Percentiles rank a stretch among this genome's conserved stretches.
Conservation (phyloP, 2,113 vertebrate genomes). For the Steatornis caripensis region DNA sequence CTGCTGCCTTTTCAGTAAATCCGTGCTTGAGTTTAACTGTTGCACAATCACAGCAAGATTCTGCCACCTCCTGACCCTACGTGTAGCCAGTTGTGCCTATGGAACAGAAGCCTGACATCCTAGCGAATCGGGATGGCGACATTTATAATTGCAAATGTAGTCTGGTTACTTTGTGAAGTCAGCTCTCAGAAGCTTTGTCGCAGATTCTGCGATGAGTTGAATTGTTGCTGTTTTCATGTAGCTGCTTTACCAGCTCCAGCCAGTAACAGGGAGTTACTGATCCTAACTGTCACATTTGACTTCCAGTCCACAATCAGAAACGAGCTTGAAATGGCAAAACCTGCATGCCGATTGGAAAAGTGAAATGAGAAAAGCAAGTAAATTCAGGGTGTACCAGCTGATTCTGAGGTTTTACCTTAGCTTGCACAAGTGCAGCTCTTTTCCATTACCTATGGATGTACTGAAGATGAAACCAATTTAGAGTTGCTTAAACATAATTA, state of each 20-base stretch:
- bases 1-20: not conserved
- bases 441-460: not conserved
- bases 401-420: not conserved
- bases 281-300: not conserved
- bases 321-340: not conserved
- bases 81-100: not conserved
- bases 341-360: not conserved
- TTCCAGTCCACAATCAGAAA: not conserved
- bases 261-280: not conserved
- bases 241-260: not conserved
- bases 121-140: accelerated
- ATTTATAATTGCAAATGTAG: not conserved
- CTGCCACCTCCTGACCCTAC: not conserved
- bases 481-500: not conserved
- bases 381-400: not conserved
- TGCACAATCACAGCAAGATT: not conserved
- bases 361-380: not conserved
- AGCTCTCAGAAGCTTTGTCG: not conserved
- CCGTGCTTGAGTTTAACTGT: not conserved
- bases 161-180: not conserved
- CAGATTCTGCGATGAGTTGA: not conserved
- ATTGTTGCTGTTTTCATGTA: not conserved
- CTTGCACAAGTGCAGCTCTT: not conserved
- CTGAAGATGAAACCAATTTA: not conserved
- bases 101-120: not conserved